Base-by-base conservation (phyloP, 64 coral and sea anemone species). In the Montipora capricornis region DNA sequence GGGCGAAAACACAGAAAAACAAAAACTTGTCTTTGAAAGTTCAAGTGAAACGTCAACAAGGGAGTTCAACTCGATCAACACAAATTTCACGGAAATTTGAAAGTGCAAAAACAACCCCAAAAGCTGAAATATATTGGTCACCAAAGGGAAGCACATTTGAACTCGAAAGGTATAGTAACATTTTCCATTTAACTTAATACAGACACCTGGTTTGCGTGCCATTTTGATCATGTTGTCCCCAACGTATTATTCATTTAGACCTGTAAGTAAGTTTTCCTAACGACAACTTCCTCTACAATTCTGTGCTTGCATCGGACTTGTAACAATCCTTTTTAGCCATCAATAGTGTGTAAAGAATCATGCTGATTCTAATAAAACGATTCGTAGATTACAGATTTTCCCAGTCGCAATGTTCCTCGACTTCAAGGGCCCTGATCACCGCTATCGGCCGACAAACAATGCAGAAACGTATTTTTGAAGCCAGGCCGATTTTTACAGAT, bases 301-400 rank as follows among this genome's bases (percentile, higher is more conserved):
- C 53, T 71, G 14, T 86, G 64, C 46, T 49, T 49, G 17, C 68
- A 86, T 86, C 62, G 76, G 14, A 12, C 82, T 73, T 71, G 66
- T 50, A 86, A 24, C 64, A 9, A 68, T 86, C 64, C 10, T 73
- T 82, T 86, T 86, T 71, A 64, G 70, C 55, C 50, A n/a, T 50
- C 45, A 70, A 86, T 50, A 71, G 64, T 24, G 82, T 86, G 26
- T 48, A 8, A 68, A 22, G 66, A 69, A 62, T 86, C 82, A 73
- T 47, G 82, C 82, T 86, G 82, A 4, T 50, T 47, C 4, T 22
- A 69, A 86, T 86, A 70, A 86, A 49, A 71, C 82, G 82, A 86
- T n/a, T 49, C 19, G 46, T 20, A 86, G 66, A 73, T 73, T 51
- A 86, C 62, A 20, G 82, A 86, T 51, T 86, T 71, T 71, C 16